A percentile compares a stretch with the other conserved stretches of the same genome.
Conservation (phyloP, 2,797 vertebrate species). For the Lophura swinhoii region DNA sequence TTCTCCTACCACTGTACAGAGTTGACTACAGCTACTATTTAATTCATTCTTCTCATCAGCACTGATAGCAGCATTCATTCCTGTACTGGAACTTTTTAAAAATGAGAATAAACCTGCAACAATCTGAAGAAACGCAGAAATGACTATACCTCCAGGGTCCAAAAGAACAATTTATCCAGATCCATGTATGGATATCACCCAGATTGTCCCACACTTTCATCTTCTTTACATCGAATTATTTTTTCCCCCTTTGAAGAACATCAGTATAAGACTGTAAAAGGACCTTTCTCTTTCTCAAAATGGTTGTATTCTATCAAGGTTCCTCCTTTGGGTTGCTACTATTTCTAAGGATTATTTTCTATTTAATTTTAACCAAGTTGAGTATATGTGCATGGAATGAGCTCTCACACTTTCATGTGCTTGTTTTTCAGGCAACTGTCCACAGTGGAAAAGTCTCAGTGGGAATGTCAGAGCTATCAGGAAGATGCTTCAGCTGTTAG, state of each 20-base stretch:
- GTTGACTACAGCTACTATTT: background rate
- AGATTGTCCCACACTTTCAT: background rate
- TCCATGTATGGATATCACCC: background rate
- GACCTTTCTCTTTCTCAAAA: background rate
- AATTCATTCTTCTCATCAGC: rapidly evolving
- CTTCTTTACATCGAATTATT: background rate
- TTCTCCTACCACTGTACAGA: background rate
- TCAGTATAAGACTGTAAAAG: background rate
- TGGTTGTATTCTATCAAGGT: background rate
- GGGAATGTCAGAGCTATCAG: background rate
- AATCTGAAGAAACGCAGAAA: background rate
- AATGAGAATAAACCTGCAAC: background rate
- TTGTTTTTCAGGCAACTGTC: background rate
- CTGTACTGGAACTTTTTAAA: background rate
- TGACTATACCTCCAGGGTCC: background rate
- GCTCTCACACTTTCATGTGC: background rate
- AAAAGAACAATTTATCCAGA: background rate
- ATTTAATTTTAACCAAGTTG: background rate
- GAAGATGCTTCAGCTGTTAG: background rate
- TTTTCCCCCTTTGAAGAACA: background rate
- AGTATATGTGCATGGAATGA: background rate
- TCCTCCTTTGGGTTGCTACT: background rate
- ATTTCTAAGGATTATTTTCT: background rate
- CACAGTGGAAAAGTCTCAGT: background rate
- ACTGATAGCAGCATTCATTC: rapidly evolving